A percentile compares a stretch with the other conserved stretches of the same genome.
Conservation (phyloP, 2,797 vertebrate species). For the Danio choprae region DNA sequence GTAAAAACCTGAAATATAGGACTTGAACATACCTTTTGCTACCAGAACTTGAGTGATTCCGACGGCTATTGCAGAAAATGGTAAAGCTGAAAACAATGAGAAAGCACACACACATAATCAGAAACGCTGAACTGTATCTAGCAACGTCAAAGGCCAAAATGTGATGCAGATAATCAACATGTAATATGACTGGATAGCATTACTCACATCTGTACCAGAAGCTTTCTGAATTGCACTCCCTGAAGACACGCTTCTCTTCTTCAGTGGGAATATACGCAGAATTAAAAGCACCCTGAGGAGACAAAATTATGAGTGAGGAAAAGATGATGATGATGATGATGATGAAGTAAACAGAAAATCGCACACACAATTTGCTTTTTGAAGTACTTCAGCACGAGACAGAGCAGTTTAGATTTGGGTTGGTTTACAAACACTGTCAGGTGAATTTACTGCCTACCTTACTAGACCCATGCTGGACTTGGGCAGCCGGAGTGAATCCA, state of each 20-base stretch:
- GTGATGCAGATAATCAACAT: too few relatives aligned
- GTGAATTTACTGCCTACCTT: conserved; percentile 28
- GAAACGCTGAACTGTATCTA: not conserved
- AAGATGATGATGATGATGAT: too few relatives aligned
- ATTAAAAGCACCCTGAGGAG: conserved; percentile 68
- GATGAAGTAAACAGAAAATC: not conserved
- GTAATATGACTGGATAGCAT: not conserved
- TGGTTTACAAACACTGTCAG: conserved; percentile 18
- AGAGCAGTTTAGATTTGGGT: not conserved
- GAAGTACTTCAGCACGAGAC: not conserved
- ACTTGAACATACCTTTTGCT: conserved; percentile 76
- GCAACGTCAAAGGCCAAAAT: not conserved
- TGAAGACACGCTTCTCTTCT: conserved; percentile 80
- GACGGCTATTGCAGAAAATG: conserved; percentile 80
- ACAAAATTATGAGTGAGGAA: conserved; percentile 3
- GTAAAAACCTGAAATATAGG: not conserved
- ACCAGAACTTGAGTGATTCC: conserved; percentile 80
- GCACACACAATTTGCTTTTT: not conserved
- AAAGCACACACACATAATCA: not conserved
- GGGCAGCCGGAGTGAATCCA: conserved; percentile 46
- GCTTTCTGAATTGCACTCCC: conserved; percentile 82
- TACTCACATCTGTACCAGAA: conserved; percentile 83
- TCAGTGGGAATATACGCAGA: conserved; percentile 77
- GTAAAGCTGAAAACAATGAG: conserved; percentile 74
- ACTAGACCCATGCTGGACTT: conserved; percentile 43